Base-by-base conservation (phyloP, 2,888 invertebrate species). In the Dromius quadrimaculatus region DNA sequence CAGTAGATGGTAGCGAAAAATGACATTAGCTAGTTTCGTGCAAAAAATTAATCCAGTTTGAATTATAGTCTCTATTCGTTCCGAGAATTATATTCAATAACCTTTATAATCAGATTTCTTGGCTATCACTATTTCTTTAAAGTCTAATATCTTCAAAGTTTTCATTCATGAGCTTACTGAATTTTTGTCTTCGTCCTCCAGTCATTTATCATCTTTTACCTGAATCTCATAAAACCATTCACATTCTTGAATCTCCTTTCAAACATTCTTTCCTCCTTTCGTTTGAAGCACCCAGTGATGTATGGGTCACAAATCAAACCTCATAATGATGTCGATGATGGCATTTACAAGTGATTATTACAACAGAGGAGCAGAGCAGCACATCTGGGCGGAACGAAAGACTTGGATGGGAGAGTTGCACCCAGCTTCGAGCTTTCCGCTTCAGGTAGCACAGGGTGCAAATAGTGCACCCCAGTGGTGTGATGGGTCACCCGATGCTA, bases 321-420 rank as follows among this genome's bases (percentile, higher is more conserved):
- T 45, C 34, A 59, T 66, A 66, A 66, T 59, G 59, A 59, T 59
- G 68, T 68, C 59, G 68, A 68, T 59, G 68, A 68, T 43, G 68
- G 68, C 68, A 45, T 68, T 68, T 68, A 68, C 68, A 68, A 68
- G 68, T 59, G 68, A 68, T 68, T n/a, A n/a, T n/a, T 68, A 68
- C 68, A 68, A 68, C 38, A 15, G 43, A 6, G 4, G n/a, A 15
- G 34, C 20, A 22, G 13, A 19, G 32, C 68, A 45, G 68, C 68
- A 68, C 68, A 68, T 68, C 68, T 68, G 68, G 68, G 68, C 59
- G 68, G 68, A 68, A 68, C 68, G 68, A 68, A 68, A 54, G 54
- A 50, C 41, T 43, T 32, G 45, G 17, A 11, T 28, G 3, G n/a
- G n/a, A n/a, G n/a, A n/a, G 28, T 28, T 11, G 28, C 32, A 6